Evolutionary conservation across 2,113 vertebrate species (phyloP).

Genomic region (Sinocyclocheilus rhinocerous): DNA sequence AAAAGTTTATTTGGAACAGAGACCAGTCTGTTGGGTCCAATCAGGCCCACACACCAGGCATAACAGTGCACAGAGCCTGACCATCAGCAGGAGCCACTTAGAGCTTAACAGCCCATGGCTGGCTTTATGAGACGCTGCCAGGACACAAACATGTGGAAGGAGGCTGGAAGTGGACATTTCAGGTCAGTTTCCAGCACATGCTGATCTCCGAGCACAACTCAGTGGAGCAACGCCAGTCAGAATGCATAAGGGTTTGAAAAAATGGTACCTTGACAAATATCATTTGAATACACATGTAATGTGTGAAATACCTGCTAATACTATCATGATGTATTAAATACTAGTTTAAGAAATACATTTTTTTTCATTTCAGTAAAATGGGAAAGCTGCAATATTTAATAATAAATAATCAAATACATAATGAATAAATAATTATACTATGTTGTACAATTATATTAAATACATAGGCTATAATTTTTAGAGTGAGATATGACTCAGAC

Average conservation of each 20-base stretch:
- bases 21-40: not conserved
- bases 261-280: too few relatives aligned
- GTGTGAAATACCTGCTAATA: too few relatives aligned
- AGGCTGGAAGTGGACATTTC: not conserved
- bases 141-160: constrained; percentile 22
- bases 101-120: constrained; percentile 47
- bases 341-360: not conserved
- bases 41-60: constrained; percentile 27
- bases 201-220: not conserved
- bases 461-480: too few relatives aligned
- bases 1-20: not conserved
- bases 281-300: too few relatives aligned
- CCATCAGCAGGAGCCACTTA: constrained; percentile 48
- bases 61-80: too few relatives aligned
- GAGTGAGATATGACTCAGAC: not conserved
- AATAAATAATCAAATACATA: not conserved
- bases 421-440: not conserved
- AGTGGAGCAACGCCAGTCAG: not conserved
- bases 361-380: too few relatives aligned
- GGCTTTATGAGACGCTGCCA: constrained; percentile 44
- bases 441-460: too few relatives aligned
- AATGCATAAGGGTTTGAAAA: not conserved
- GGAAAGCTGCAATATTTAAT: too few relatives aligned
- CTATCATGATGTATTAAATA: not conserved
- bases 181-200: constrained; percentile 1